A percentile compares a stretch with the other conserved stretches of the same genome.
phyloP scores from a whole-genome alignment of 2,797 vertebrate genomes.

The Coilia nasus region DNA sequence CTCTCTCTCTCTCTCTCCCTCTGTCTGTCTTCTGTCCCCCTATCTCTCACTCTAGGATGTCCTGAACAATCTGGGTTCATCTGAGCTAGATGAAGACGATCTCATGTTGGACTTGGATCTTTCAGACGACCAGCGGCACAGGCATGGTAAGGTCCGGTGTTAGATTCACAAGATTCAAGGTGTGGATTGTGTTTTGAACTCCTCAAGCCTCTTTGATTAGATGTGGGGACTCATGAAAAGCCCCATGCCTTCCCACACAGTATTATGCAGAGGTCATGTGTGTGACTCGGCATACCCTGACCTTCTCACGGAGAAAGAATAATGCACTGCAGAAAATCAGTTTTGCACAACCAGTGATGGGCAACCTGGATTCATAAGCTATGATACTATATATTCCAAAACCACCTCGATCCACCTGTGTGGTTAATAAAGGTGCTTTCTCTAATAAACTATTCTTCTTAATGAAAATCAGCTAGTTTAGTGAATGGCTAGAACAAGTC shows the following conservation, averaged over 20 bases:
- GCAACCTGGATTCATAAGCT: too few relatives aligned
- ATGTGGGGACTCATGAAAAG: not conserved
- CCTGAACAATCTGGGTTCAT: constrained; percentile 94
- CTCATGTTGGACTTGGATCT: constrained; percentile 97
- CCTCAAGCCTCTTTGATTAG: too few relatives aligned
- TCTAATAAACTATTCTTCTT: too few relatives aligned
- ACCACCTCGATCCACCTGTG: too few relatives aligned
- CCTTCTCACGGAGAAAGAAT: not conserved
- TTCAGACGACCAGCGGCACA: constrained; percentile 89
- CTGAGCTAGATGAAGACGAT: constrained; percentile 96
- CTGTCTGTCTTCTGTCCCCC: not conserved
- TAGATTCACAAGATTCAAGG: too few relatives aligned
- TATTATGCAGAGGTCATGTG: not conserved
- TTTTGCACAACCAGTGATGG: not conserved
- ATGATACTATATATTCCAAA: too few relatives aligned
- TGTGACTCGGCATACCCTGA: not conserved
- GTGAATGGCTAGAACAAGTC: too few relatives aligned
- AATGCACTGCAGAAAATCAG: not conserved
- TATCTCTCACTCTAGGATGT: constrained; percentile 72
- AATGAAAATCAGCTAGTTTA: too few relatives aligned
- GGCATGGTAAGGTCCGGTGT: constrained; percentile 77
- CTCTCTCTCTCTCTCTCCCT: too few relatives aligned
- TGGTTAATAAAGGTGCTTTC: too few relatives aligned
- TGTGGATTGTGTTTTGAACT: too few relatives aligned
- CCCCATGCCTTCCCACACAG: not conserved